Base-by-base conservation (phyloP, 2,113 vertebrate genomes). In the Potamarius usumacintae region DNA sequence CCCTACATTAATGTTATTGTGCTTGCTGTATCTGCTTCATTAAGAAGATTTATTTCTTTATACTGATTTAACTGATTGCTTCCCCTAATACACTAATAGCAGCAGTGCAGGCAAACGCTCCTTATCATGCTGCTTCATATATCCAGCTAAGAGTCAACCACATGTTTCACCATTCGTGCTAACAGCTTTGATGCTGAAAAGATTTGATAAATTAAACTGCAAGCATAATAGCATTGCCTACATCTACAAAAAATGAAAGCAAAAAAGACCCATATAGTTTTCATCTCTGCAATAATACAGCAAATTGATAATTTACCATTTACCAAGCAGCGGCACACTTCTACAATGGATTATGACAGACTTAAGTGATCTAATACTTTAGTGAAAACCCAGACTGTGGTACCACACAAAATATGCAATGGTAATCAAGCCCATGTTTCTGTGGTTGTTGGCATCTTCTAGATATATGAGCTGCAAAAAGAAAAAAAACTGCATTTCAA, bases 31-130 rank as follows among this genome's bases (percentile, higher is more conserved):
- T 82, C 79, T 48, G 79, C 58, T 62, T 82, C 57, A 82, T 82
- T 82, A 48, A 82, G 57, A 82, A 42, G 79, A 82, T 42, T 82
- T 82, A 62, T 48, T 60, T 62, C 18, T 82, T 82, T 82, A 82
- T 80, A 15, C 27, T 80, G 27, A 78, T 65, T 63, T 80, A 62
- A 82, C 57, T 62, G 10, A 82, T 82, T 9, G 8, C 78, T 8
- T 62, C 30, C 34, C 11, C 79, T 81, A 62, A 82, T 62, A 62
- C 55, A 81, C 17, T 81, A 62, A 82, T 42, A 82, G 20, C 18
- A 42, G 79, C 57, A 82, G 8, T 62, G 34, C 30, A 60, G 15
- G 1, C 55, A 25, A 20, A 42, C 30, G 4, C 2, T 62, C 57
- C 30, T 30, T 58, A 15, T 30, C 77, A 57, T 80, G 53, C 14